Conservation (phyloP, 2,888 invertebrate genomes). For the Callosobruchus maculatus region DNA sequence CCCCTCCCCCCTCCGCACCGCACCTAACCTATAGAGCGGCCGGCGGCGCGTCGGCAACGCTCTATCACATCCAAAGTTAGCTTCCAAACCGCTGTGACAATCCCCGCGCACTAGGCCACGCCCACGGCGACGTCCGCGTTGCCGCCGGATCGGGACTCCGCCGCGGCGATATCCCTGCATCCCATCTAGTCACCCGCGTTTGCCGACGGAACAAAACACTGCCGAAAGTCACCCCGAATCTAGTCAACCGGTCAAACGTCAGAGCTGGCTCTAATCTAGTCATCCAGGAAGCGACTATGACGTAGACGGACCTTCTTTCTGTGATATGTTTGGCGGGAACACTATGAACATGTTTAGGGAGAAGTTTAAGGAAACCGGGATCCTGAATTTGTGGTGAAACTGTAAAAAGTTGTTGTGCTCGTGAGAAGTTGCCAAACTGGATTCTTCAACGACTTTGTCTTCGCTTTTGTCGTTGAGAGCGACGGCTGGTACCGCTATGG, state of each 20-base stretch:
- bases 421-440: conserved; percentile 54
- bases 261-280: background rate
- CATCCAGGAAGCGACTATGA: background rate
- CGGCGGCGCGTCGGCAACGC: conserved; percentile 11
- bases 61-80: conserved; percentile 42
- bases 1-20: background rate
- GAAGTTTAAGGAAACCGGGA: background rate
- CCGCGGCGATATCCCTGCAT: conserved; percentile 14
- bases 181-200: conserved; percentile 15
- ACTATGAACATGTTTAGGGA: background rate
- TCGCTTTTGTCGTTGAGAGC: conserved; percentile 64
- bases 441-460: conserved; percentile 63
- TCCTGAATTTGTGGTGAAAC: background rate
- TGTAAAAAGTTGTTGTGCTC: background rate
- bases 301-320: background rate
- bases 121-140: conserved; percentile 42
- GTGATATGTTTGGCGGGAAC: background rate
- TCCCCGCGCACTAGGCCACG: conserved; percentile 41
- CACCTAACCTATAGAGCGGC: too few species aligned
- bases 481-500: conserved; percentile 72
- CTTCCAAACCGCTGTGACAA: conserved; percentile 50
- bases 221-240: background rate
- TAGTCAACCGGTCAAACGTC: background rate
- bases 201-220: conserved; percentile 1
- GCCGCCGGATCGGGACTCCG: conserved; percentile 40